Percentiles rank a stretch among this genome's conserved stretches.
These are phyloP conservation scores for Drosophila nigricruria DNA, from an alignment of 2,888 invertebrate genomes.

Conservation along the genomic window DNA sequence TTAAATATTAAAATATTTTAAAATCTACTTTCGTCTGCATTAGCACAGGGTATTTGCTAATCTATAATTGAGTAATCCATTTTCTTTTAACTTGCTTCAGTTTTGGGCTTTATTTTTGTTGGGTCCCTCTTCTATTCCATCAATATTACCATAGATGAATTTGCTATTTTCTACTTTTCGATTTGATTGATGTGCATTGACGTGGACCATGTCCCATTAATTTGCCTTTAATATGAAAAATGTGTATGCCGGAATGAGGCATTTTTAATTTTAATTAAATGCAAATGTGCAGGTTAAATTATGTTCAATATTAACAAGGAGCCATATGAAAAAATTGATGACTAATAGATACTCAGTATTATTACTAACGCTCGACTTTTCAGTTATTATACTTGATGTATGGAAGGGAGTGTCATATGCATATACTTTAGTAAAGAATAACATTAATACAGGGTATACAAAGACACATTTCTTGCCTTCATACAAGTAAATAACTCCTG, in stretches of 20 bases:
- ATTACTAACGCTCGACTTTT: too few relatives aligned
- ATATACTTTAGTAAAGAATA: neutral
- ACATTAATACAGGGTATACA: neutral
- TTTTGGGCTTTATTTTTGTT: slow-evolving; percentile 7
- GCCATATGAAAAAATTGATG: slow-evolving; percentile 1
- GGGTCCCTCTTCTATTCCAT: slow-evolving; percentile 5
- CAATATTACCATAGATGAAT: slow-evolving; percentile 14
- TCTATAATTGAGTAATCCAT: neutral
- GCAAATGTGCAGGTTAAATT: slow-evolving; percentile 63
- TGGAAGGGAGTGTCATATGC: neutral
- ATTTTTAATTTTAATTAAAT: slow-evolving; percentile 66
- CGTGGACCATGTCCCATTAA: slow-evolving; percentile 68
- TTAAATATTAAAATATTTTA: neutral
- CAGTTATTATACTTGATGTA: too few relatives aligned
- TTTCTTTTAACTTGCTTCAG: neutral
- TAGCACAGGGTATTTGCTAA: neutral
- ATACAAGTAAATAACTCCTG: slow-evolving; percentile 8
- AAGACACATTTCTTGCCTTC: neutral
- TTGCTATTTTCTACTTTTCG: slow-evolving; percentile 46
- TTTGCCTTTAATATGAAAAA: slow-evolving; percentile 46
- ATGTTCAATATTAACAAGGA: slow-evolving; percentile 16
- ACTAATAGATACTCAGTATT: slow-evolving; percentile 7
- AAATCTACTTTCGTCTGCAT: too few relatives aligned
- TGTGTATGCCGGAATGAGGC: slow-evolving; percentile 37
- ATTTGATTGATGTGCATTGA: slow-evolving; percentile 73